Evolutionary conservation across 1,140 invertebrate species (phyloP).

Genomic region (Pseudomyrmex dendroicus): DNA sequence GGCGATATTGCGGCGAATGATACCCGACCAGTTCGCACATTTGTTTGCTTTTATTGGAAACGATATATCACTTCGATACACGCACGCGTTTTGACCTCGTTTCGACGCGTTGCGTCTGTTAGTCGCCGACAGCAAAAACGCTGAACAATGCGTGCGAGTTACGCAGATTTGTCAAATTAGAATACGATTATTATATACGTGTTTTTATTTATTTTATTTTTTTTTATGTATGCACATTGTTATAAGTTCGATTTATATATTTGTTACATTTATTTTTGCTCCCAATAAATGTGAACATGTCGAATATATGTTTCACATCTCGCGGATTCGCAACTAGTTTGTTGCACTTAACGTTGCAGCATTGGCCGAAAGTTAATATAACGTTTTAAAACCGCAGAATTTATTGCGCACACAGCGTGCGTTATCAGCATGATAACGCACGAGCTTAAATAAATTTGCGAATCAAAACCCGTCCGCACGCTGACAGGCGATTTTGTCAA

Average conservation of each 20-base stretch:
- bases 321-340: constrained; percentile 4
- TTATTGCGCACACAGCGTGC: neutral
- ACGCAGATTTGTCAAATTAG: neutral
- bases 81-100: neutral
- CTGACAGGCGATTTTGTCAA: constrained; percentile 11
- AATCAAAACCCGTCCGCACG: constrained; percentile 3
- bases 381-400: neutral
- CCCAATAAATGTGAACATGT: constrained; percentile 2
- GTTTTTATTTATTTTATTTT: neutral
- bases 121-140: neutral
- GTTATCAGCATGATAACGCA: constrained; percentile 25
- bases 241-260: neutral
- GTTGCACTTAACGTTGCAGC: constrained; percentile 12
- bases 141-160: neutral
- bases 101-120: too few species aligned
- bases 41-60: constrained; percentile 26
- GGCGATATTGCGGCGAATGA: constrained; percentile 8
- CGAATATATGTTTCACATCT: neutral
- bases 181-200: neutral
- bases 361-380: constrained; percentile 18
- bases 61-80: neutral
- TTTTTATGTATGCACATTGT: neutral
- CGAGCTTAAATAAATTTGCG: constrained; percentile 13
- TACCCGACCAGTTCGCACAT: neutral
- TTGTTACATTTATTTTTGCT: neutral